A percentile compares a stretch with the other conserved stretches of the same genome.
Conservation (phyloP, 2,888 invertebrate genomes). For the Leptura quadrifasciata region DNA sequence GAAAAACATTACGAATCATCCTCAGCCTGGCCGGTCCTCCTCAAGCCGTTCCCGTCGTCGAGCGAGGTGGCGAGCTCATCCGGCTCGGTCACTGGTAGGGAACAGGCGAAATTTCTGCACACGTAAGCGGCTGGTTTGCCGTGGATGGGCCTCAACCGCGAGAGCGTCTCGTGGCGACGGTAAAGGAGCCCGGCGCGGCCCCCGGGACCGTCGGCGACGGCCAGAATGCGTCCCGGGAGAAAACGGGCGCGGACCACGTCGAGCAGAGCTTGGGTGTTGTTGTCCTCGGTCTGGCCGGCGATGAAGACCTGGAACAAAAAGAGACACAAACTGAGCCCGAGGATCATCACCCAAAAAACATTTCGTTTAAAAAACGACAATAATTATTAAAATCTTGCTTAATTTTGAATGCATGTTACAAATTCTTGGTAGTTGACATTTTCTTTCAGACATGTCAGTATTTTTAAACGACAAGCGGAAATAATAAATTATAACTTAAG, state of each 20-base stretch:
- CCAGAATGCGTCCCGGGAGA: constrained; percentile 82
- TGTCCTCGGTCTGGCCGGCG: constrained; percentile 79
- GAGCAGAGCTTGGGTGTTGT: constrained; percentile 81
- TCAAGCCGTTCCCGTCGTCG: constrained; percentile 63
- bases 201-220: constrained; percentile 79
- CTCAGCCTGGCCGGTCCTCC: not conserved
- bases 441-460: too few species aligned
- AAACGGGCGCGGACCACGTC: constrained; percentile 80
- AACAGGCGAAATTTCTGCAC: constrained; percentile 86
- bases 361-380: too few species aligned
- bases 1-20: not conserved
- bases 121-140: constrained; percentile 85
- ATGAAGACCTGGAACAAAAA: constrained; percentile 79
- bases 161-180: constrained; percentile 70
- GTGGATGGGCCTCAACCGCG: constrained; percentile 74
- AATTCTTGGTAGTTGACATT: too few species aligned
- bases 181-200: constrained; percentile 69
- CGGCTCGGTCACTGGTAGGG: constrained; percentile 83
- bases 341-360: not conserved
- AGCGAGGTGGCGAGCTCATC: constrained; percentile 79
- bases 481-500: too few species aligned
- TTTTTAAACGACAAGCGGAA: too few species aligned
- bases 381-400: too few species aligned
- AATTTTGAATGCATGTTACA: too few species aligned
- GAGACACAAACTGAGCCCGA: not conserved